These are phyloP conservation scores for Auanema sp. DNA, from an alignment of 2,888 invertebrate genomes.

Conservation along the genomic window DNA sequence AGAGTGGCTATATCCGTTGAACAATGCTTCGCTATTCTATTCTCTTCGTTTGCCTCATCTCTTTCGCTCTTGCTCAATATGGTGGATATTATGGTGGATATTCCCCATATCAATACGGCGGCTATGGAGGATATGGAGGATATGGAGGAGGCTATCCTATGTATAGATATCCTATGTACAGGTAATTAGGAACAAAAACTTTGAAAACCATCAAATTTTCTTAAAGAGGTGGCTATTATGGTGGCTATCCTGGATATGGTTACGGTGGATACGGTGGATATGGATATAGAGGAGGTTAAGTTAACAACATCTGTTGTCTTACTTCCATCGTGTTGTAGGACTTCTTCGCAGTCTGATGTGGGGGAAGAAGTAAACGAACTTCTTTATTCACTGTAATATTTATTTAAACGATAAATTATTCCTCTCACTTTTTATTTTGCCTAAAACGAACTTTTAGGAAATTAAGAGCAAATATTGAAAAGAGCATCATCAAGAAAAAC, in stretches of 20 bases:
- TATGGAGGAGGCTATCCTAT: constrained; percentile 3
- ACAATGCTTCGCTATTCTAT: too few relatives aligned
- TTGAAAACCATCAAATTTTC: background rate
- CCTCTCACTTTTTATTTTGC: background rate
- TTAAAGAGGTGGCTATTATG: constrained; percentile 2
- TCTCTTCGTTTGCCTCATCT: too few relatives aligned
- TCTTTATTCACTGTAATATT: background rate
- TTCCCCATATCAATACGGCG: constrained; percentile 1
- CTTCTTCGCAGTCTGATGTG: too few relatives aligned
- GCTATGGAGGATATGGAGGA: constrained; percentile 10
- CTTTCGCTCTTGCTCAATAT: too few relatives aligned
- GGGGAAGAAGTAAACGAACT: background rate
- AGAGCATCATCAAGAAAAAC: constrained; percentile 1
- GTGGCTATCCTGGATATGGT: constrained; percentile 3
- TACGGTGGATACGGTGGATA: constrained; percentile 8
- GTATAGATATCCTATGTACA: background rate
- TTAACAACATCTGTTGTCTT: too few relatives aligned
- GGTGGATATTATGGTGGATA: constrained; percentile 12
- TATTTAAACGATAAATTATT: constrained; percentile 1
- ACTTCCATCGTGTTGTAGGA: too few relatives aligned
- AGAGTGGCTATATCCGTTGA: too few relatives aligned
- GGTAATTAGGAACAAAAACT: background rate
- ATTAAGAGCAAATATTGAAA: constrained; percentile 1
- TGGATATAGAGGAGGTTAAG: constrained; percentile 10
- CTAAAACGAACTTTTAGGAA: background rate